Base-by-base conservation (phyloP, 1,140 invertebrate genomes). In the Plodia interpunctella region DNA sequence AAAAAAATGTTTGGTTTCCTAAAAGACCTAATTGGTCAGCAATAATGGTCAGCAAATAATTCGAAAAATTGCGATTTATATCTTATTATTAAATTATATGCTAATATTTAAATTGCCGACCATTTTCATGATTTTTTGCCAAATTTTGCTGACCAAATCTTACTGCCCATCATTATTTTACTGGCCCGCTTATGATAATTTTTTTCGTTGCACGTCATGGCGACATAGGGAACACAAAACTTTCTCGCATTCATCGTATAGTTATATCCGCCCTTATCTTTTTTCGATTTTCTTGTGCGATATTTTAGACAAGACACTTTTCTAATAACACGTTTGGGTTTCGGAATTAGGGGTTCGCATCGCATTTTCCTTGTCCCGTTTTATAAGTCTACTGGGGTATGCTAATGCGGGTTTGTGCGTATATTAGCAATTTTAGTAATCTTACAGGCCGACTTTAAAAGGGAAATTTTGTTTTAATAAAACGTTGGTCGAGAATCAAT, bases 241-340 rank as follows among this genome's bases (percentile, higher is more conserved):
- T 44, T 44, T 44, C n/a, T n/a, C 38, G 38, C 50, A 52, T 57
- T 50, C 49, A 35, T 59, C 57, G 57, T 53, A 59, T 59, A 53
- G 19, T 21, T 44, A 44, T 44, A 32, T 58, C 57, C 28, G 9
- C 50, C 30, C 49, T 59, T 59, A 59, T 59, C 57, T 53, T 17
- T 59, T 52, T 53, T 53, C 28, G 57, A 52, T 52, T 59, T 52
- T 59, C 57, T 19, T 32, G 19, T 50, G 5, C 50, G 28, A 59
- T 59, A 59, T 49, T 30, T 59, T 57, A 57, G 28, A 44, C 18
- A 19, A 50, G 56, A 56, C 55, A 49, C 15, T 56, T 44, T 35
- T 21, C 55, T 56, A 56, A 56, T 56, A 53, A 53, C 51, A 53
- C 19, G 13, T 21, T 25, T 25, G 51, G 19, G 13, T 53, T 21